Evolutionary conservation across 1,140 invertebrate genomes (phyloP), one percentile per base, ranked within the genome.

Genomic region (Augochlora pura): DNA sequence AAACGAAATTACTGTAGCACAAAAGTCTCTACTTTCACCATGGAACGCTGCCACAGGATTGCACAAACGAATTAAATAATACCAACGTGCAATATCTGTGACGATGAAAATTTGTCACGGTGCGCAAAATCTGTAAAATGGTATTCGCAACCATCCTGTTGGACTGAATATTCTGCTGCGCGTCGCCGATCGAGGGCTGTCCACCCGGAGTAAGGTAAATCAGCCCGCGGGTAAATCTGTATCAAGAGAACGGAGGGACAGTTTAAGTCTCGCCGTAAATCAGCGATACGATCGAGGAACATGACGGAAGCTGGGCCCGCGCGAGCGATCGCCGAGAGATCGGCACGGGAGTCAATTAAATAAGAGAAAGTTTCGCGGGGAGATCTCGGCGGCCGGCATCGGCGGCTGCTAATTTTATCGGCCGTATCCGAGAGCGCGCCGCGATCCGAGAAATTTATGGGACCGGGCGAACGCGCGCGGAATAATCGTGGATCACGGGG

Each of bases 261-360:
- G n/a, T 23, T 71, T 54, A 52, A 71, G 63, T 64, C 75, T 21
- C 68, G 21, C n/a, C 63, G 75, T 42, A 77, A 77, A 77, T 71
- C 46, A 52, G 52, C 67, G 75, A 77, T 77, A 77, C 75, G 67
- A 77, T 77, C 75, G 25, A 25, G n/a, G 68, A 25, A 63, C 67
- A 71, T 18, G 75, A 39, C 46, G 23, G 59, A 59, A 42, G 25
- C 57, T 14, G 42, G 49, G 1, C 52, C 39, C 49, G 32, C 49
- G 39, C 74, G 42, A 12, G 21, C 14, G 57, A 52, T 60, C 27
- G 32, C 42, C 16, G 25, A 14, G 25, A 14, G 39, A 71, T 71
- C 75, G 75, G 14, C 69, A 9, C 69, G 46, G 12, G 32, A 70
- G 68, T 70, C 75, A 63, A 77, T 77, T 77, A 77, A 77, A 77